Conservation (phyloP, 1,140 invertebrate genomes). For the Lucilia cuprina region DNA sequence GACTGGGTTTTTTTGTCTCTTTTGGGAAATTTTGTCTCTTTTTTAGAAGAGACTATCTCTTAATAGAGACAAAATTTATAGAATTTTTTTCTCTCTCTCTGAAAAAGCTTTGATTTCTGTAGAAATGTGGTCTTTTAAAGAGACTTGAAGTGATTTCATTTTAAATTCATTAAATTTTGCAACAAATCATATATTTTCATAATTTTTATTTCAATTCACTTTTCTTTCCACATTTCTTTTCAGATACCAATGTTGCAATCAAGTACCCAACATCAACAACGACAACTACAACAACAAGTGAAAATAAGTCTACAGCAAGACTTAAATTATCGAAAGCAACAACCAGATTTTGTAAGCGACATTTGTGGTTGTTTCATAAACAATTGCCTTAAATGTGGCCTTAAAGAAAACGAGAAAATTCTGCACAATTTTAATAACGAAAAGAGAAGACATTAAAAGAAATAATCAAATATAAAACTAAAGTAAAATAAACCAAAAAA, state of each 20-base stretch:
- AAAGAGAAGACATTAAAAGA: slow-evolving; percentile 9
- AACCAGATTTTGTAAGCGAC: slow-evolving; percentile 38
- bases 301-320: slow-evolving; percentile 59
- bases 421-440: slow-evolving; percentile 12
- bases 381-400: slow-evolving; percentile 30
- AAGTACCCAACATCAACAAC: slow-evolving; percentile 54
- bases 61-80: too few species aligned
- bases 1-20: too few species aligned
- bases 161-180: too few species aligned
- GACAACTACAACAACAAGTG: slow-evolving; percentile 44
- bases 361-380: slow-evolving; percentile 39
- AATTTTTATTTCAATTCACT: slow-evolving; percentile 10
- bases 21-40: too few species aligned
- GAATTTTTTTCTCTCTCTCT: too few species aligned
- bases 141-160: too few species aligned
- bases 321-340: slow-evolving; percentile 51
- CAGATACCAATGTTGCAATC: slow-evolving; percentile 46
- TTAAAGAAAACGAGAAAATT: slow-evolving; percentile 28
- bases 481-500: not conserved
- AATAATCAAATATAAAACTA: not conserved
- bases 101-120: too few species aligned
- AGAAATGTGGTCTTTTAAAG: too few species aligned
- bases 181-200: too few species aligned
- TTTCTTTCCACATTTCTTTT: slow-evolving; percentile 43
- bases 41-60: too few species aligned